Conservation (phyloP, 2,113 vertebrate species). For the Nicator chloris region DNA sequence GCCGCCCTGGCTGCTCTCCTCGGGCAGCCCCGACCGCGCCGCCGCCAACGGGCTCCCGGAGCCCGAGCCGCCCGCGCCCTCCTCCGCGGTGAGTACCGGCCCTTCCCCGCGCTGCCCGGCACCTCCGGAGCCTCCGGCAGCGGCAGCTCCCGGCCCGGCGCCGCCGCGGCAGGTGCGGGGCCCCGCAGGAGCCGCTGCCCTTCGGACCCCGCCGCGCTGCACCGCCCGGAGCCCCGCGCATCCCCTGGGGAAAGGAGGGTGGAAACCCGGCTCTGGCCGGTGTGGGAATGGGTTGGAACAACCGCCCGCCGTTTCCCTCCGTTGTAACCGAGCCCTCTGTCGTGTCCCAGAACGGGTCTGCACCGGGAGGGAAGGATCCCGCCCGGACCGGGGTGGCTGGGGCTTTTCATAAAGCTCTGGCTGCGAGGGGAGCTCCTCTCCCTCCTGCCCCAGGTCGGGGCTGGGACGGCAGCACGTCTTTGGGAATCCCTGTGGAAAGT, state of each 20-base stretch:
- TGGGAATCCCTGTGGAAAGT: not conserved
- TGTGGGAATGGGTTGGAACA: not conserved
- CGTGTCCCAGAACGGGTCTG: not conserved
- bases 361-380: not conserved
- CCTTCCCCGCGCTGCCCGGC: not conserved
- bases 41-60: not conserved
- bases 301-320: fast-evolving
- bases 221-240: not conserved
- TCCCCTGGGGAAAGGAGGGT: not conserved
- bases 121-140: too few relatives aligned
- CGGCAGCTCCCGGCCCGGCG: not conserved
- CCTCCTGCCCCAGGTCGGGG: not conserved
- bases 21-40: not conserved
- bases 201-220: not conserved
- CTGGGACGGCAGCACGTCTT: fast-evolving
- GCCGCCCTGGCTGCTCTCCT: not conserved
- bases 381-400: not conserved
- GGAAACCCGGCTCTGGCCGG: not conserved
- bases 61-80: not conserved
- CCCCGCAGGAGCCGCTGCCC: not conserved
- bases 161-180: not conserved
- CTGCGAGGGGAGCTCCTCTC: not conserved
- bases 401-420: not conserved
- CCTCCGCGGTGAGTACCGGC: not conserved
- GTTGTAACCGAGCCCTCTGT: not conserved